Percentiles rank a stretch among this genome's conserved stretches.
These are phyloP conservation scores for Oxytorus armatus DNA, from an alignment of 2,888 invertebrate genomes.

Conservation along the genomic window DNA sequence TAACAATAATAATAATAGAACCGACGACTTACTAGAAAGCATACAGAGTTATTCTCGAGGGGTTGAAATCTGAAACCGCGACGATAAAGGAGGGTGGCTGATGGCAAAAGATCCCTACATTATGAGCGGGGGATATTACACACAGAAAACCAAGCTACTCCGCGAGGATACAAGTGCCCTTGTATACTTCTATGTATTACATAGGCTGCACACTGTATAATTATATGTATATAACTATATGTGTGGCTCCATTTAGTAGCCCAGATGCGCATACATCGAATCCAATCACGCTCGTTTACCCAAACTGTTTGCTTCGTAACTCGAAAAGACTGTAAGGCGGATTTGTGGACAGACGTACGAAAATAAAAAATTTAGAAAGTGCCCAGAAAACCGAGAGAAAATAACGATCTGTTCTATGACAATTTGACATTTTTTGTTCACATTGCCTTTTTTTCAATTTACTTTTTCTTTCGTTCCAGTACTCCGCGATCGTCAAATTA, in stretches of 20 bases:
- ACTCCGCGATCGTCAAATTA: conserved; percentile 11
- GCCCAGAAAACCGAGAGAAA: conserved; percentile 13
- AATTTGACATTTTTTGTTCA: conserved; percentile 16
- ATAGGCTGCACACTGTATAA: neutral
- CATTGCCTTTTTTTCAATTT: conserved; percentile 2
- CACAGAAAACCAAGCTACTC: conserved; percentile 26
- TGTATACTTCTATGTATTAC: conserved; percentile 6
- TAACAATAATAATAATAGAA: no score
- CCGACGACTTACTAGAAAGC: conserved; percentile 66
- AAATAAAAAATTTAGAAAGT: conserved; percentile 34
- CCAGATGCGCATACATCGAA: conserved; percentile 79
- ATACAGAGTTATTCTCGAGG: conserved; percentile 60
- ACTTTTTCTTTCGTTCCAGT: neutral
- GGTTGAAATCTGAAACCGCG: conserved; percentile 59
- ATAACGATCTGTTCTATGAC: conserved; percentile 9
- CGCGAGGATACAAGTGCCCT: conserved; percentile 43
- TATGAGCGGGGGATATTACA: conserved; percentile 7
- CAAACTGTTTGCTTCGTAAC: conserved; percentile 75
- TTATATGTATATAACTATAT: conserved; percentile 23
- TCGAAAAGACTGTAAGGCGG: conserved; percentile 66
- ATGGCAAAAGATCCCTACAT: conserved; percentile 30
- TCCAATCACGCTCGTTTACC: conserved; percentile 79
- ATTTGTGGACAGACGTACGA: neutral
- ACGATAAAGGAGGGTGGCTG: conserved; percentile 40
- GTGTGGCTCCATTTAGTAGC: conserved; percentile 74